Conservation (phyloP, 2,888 invertebrate genomes). For the Caenorhabditis sp. region DNA sequence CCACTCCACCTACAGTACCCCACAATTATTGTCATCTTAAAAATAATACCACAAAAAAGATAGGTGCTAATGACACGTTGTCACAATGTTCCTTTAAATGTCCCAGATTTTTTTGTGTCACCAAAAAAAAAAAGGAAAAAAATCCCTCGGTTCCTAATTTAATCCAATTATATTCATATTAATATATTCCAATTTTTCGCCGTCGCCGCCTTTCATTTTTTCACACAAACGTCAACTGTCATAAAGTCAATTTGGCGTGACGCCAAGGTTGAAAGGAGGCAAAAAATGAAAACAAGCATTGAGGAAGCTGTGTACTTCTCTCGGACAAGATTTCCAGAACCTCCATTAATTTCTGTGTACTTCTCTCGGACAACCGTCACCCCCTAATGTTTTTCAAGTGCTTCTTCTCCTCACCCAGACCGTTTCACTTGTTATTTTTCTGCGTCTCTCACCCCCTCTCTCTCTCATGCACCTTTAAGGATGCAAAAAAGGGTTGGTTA, state of each 20-base stretch:
- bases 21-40: neutral
- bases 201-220: constrained; percentile 8
- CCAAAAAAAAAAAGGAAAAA: neutral
- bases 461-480: neutral
- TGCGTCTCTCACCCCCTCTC: neutral
- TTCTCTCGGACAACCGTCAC: neutral
- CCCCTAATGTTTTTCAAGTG: no score
- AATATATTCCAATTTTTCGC: neutral
- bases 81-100: neutral
- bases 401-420: no score
- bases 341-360: neutral
- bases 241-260: constrained; percentile 41
- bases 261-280: constrained; percentile 8
- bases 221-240: constrained; percentile 32
- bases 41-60: neutral
- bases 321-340: neutral
- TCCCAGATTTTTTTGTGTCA: neutral
- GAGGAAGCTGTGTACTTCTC: neutral
- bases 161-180: neutral
- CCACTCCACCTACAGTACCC: neutral
- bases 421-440: neutral
- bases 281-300: neutral
- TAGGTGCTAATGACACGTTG: neutral
- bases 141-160: neutral
- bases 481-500: neutral